Evolutionary conservation across 2,888 invertebrate genomes (phyloP).

Genomic region (Sminthurides aquaticus): DNA sequence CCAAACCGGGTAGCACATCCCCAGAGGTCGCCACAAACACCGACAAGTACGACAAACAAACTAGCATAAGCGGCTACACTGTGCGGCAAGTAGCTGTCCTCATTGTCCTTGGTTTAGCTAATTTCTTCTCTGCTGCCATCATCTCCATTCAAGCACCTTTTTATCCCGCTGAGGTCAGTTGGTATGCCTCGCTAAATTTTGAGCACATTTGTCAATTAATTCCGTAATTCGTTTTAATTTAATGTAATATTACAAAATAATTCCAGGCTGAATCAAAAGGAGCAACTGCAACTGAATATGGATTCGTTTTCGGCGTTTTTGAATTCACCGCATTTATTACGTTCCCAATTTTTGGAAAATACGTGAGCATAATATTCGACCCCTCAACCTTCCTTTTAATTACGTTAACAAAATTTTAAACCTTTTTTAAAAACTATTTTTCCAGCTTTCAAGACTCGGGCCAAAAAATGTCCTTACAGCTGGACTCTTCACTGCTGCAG

Average conservation of each 20-base stretch:
- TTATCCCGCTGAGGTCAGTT: conserved; percentile 67
- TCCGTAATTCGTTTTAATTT: too few species aligned
- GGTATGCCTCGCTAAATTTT: too few species aligned
- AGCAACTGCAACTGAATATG: conserved; percentile 71
- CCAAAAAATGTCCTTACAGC: conserved; percentile 72
- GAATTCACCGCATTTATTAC: conserved; percentile 73
- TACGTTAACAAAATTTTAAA: background rate
- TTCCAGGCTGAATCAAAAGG: conserved; percentile 69
- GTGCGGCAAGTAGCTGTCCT: conserved; percentile 70
- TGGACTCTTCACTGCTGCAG: conserved; percentile 73
- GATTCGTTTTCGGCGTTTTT: conserved; percentile 77
- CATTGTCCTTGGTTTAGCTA: conserved; percentile 68
- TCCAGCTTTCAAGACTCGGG: conserved; percentile 65
- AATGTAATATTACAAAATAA: too few species aligned
- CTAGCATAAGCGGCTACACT: conserved; percentile 51
- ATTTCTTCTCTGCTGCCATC: conserved; percentile 76
- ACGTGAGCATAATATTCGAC: conserved; percentile 52
- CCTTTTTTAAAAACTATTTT: conserved; percentile 23
- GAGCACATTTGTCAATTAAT: too few species aligned
- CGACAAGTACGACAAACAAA: background rate
- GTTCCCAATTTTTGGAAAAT: conserved; percentile 72
- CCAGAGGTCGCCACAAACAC: background rate
- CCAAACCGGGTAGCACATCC: background rate
- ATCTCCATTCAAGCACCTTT: conserved; percentile 79
- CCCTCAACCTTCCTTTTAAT: background rate